Evolutionary conservation across 2,797 vertebrate genomes (phyloP).

Genomic region (Semotilus atromaculatus): DNA sequence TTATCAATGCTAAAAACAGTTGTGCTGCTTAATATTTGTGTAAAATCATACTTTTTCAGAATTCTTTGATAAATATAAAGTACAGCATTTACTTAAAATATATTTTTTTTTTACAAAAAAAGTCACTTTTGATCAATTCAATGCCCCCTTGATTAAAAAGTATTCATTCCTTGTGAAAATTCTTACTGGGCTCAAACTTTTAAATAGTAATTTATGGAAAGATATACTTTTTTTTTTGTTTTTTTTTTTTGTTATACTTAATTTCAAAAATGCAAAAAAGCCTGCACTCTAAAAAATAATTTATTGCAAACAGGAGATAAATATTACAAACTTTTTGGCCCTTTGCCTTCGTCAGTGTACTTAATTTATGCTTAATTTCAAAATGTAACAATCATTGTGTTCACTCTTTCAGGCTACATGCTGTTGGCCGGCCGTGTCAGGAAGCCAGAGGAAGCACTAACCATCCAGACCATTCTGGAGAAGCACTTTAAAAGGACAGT

Average conservation of each 20-base stretch:
- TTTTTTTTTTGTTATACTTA: background rate
- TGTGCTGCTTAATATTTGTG: too few relatives aligned
- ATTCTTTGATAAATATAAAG: too few relatives aligned
- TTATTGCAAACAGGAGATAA: too few relatives aligned
- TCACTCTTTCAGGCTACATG: constrained; percentile 86
- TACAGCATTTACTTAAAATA: background rate
- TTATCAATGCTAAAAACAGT: too few relatives aligned
- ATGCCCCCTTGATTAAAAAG: background rate
- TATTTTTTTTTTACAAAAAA: too few relatives aligned
- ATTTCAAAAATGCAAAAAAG: background rate
- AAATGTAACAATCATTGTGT: background rate
- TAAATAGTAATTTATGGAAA: background rate
- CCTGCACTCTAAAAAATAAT: too few relatives aligned
- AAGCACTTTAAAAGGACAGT: constrained; percentile 93
- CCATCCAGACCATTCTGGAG: constrained; percentile 87
- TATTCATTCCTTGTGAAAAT: background rate
- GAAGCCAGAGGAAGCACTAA: constrained; percentile 88
- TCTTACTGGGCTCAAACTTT: background rate
- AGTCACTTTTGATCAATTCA: background rate
- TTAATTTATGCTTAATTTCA: background rate
- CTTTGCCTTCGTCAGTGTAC: too few relatives aligned
- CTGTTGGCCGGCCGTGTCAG: constrained; percentile 93
- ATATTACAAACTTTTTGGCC: too few relatives aligned
- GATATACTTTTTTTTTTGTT: background rate
- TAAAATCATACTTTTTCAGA: too few relatives aligned